phyloP scores from a whole-genome alignment of 1,140 invertebrate species.

The Chymomyza costata region DNA sequence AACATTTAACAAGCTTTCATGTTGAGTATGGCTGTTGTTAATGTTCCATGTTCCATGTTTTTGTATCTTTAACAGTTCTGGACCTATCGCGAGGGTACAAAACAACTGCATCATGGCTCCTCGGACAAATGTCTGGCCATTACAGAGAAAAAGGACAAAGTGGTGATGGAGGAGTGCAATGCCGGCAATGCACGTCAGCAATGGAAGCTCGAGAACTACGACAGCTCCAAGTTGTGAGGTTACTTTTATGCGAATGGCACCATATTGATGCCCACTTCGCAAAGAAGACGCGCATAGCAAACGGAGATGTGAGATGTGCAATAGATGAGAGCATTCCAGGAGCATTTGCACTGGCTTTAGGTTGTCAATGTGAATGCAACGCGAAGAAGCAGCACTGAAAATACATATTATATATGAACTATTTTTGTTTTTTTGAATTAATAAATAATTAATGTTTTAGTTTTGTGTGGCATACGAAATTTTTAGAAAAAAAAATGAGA shows the following conservation, averaged over 20 bases:
- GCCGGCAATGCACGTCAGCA: slow-evolving; percentile 79
- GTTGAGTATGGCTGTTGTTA: too few species aligned
- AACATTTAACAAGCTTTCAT: too few species aligned
- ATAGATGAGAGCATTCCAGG: too few species aligned
- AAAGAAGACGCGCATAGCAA: slow-evolving; percentile 27
- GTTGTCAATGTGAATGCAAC: slow-evolving; percentile 3
- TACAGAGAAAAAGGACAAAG: slow-evolving; percentile 84
- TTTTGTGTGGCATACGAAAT: slow-evolving; percentile 1
- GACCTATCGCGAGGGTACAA: slow-evolving; percentile 77
- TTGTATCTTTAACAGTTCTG: slow-evolving; percentile 55
- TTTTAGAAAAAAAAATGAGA: slow-evolving; percentile 9
- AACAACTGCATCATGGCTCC: slow-evolving; percentile 88
- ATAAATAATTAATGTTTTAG: slow-evolving; percentile 11
- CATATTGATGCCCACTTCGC: slow-evolving; percentile 52
- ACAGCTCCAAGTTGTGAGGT: slow-evolving; percentile 81
- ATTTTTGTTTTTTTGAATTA: slow-evolving; percentile 3
- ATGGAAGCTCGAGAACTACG: slow-evolving; percentile 93
- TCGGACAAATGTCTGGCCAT: slow-evolving; percentile 93
- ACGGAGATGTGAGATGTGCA: too few species aligned
- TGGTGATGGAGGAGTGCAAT: slow-evolving; percentile 90
- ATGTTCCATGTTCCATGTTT: background rate
- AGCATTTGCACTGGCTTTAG: slow-evolving; percentile 40
- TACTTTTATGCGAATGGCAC: slow-evolving; percentile 73
- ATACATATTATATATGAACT: slow-evolving; percentile 17
- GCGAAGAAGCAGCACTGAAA: slow-evolving; percentile 2